Evolutionary conservation across 2,888 invertebrate genomes (phyloP).

Genomic region (Hypomecis atomaria): DNA sequence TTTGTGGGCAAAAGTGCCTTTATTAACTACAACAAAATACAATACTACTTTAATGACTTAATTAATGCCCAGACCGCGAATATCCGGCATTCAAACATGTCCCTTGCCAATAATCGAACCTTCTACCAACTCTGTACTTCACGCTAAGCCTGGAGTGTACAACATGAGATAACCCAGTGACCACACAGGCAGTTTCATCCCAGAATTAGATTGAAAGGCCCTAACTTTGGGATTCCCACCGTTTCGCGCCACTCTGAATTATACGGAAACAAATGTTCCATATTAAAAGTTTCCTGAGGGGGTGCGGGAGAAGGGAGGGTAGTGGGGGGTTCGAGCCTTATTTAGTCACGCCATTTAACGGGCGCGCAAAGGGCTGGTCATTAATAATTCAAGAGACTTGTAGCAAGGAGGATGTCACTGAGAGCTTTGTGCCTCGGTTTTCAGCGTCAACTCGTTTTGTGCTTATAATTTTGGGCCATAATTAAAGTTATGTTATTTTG

Average conservation of each 20-base stretch:
- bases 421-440: constrained; percentile 39
- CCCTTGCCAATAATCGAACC: too few species aligned
- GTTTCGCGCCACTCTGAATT: constrained; percentile 54
- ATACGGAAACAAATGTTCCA: constrained; percentile 65
- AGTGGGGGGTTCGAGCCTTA: constrained; percentile 63
- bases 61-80: too few species aligned
- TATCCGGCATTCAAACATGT: too few species aligned
- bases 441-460: constrained; percentile 29
- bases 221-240: constrained; percentile 31
- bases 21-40: too few species aligned
- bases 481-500: constrained; percentile 29
- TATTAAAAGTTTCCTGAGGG: constrained; percentile 68
- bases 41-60: too few species aligned
- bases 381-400: constrained; percentile 67
- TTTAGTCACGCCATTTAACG: constrained; percentile 82
- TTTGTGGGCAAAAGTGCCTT: too few species aligned
- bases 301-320: constrained; percentile 44
- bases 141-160: too few species aligned
- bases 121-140: too few species aligned
- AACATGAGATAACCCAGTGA: too few species aligned
- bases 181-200: too few species aligned
- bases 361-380: constrained; percentile 74
- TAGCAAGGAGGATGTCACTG: constrained; percentile 57
- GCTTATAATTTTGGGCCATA: constrained; percentile 34
- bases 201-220: constrained; percentile 8